Evolutionary conservation across 2,113 vertebrate genomes (phyloP).

Genomic region (Amphiprion ocellaris): DNA sequence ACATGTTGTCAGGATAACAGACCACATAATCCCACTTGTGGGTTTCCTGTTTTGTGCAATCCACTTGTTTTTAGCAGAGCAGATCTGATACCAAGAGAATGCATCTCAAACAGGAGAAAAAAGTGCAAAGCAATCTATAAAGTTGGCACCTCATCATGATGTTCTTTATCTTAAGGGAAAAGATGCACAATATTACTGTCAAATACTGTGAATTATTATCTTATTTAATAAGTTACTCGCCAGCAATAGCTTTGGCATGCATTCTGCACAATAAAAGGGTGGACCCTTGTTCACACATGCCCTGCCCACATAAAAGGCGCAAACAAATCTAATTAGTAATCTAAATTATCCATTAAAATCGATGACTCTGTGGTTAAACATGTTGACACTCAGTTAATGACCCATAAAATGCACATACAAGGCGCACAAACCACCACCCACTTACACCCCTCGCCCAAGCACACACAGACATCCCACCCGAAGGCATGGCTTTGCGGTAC

Average conservation of each 20-base stretch:
- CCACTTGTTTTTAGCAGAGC: constrained; percentile 35
- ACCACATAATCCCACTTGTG: constrained; percentile 33
- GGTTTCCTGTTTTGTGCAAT: constrained; percentile 54
- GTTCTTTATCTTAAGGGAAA: neutral
- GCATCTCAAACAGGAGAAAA: neutral
- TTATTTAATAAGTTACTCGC: neutral
- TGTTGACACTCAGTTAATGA: constrained; percentile 54
- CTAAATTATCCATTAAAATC: constrained; percentile 36
- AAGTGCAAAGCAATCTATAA: neutral
- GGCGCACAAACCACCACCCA: constrained; percentile 12
- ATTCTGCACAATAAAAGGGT: constrained; percentile 22
- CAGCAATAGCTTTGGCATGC: neutral
- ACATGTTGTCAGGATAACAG: constrained; percentile 54
- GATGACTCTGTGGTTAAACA: constrained; percentile 28
- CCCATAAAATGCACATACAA: constrained; percentile 40
- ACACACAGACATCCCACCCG: constrained; percentile 25
- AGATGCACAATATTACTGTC: neutral
- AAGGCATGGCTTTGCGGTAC: neutral
- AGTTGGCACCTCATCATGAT: neutral
- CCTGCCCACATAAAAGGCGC: constrained; percentile 16
- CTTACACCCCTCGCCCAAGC: constrained; percentile 11
- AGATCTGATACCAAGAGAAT: constrained; percentile 2
- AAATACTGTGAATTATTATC: neutral
- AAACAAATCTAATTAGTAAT: constrained; percentile 40
- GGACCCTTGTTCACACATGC: constrained; percentile 15